Base-by-base conservation (phyloP, 2,113 vertebrate genomes). In the Aspidoscelis tigris region DNA sequence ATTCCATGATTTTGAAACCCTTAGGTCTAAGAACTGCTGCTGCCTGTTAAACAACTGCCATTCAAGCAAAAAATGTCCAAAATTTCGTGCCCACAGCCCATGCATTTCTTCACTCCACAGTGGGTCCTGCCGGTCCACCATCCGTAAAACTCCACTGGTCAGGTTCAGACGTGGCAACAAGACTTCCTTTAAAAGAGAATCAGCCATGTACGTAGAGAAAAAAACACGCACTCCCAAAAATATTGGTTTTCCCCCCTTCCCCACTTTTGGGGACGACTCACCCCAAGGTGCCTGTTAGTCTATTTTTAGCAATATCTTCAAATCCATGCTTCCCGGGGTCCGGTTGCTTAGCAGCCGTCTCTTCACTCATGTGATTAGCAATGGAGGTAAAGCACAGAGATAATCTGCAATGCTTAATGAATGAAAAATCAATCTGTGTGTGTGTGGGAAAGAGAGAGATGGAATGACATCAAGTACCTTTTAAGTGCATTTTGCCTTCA, bases 341-440 rank as follows among this genome's bases (percentile, higher is more conserved):
- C 9, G 81, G 93, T 94, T 93, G 93, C 94, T 88, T 90, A 94
- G 95, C 94, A 94, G 93, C 93, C 66, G 1, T 79, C 26, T 86
- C 16, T 3, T 11, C 39, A 64, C 88, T 33, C 74, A 7, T 1
- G 3, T 1, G 89, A 2, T 33, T 68, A 14, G 87, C 87, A 18
- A 1, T 82, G 76, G 76, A 69, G 43, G 33, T 61, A 50, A 22
- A 83, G 50, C 85, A 7, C 0, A 0, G 87, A 89, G 83, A 6
- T 85, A 58, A 64, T 88, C 84, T 1, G 74, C 0, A 1, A 33
- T 26, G 10, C 50, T 75, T 69, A 71, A 9, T 33, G 7, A 0
- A 68, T 1, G 0, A 0, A 53, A 2, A 76, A 68, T 69, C 0
- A 0, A 9, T 9, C 18, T 39, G 10, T 69, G 26, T 69, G n/a